A percentile compares a stretch with the other conserved stretches of the same genome.
These are phyloP conservation scores for Drosophila mettleri DNA, from an alignment of 2,888 invertebrate species.

Conservation along the genomic window DNA sequence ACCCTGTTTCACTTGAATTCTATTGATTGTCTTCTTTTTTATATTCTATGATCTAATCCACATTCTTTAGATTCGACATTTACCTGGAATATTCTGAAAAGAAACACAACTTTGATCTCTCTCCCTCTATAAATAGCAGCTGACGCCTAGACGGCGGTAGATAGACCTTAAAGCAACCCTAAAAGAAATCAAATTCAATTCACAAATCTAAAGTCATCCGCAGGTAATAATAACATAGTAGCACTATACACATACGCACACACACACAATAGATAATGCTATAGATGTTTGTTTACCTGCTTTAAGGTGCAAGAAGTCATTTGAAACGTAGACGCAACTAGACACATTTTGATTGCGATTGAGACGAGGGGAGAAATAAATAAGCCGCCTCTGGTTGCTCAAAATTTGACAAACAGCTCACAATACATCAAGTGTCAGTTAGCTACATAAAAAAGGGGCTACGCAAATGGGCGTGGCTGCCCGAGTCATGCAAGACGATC, in stretches of 20 bases:
- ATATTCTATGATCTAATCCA: conserved; percentile 44
- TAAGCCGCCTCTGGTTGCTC: conserved; percentile 20
- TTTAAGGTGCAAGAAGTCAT: conserved; percentile 67
- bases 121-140: conserved; percentile 41
- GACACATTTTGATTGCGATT: conserved; percentile 39
- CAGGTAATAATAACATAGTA: conserved; percentile 57
- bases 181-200: conserved; percentile 58
- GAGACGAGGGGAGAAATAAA: conserved; percentile 16
- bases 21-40: conserved; percentile 8
- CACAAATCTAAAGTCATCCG: conserved; percentile 42
- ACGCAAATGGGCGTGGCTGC: conserved; percentile 41
- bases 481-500: conserved; percentile 40
- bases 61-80: conserved; percentile 26
- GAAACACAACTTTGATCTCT: conserved; percentile 23
- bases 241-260: conserved; percentile 3
- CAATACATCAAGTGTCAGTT: conserved; percentile 64
- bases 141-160: conserved; percentile 42
- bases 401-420: conserved; percentile 56
- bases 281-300: conserved; percentile 41
- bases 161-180: conserved; percentile 19
- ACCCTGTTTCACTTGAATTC: conserved; percentile 14
- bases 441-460: conserved; percentile 21
- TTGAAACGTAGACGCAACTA: conserved; percentile 12
- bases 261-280: conserved; percentile 21
- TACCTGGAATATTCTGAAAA: conserved; percentile 40